Evolutionary conservation across 1,140 invertebrate species (phyloP), one percentile per base, ranked within the genome.

Genomic region (Cyphomyrmex costatus): DNA sequence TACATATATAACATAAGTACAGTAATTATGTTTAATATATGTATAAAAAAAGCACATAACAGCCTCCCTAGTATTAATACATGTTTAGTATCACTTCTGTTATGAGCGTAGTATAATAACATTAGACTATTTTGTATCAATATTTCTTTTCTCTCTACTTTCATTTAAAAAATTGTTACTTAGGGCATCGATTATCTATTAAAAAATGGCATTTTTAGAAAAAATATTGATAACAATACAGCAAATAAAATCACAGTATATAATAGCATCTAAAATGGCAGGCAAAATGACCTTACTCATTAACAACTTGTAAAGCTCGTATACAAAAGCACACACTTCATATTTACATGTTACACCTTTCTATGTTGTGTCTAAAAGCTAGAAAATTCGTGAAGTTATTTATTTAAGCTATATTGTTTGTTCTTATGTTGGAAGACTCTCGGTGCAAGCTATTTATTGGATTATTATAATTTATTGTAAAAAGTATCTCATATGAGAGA

Each of bases 381-480:
- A 66, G 33, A 53, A 56, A 85, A 24, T 79, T 51, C 21, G 36
- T 78, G 24, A 76, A 56, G n/a, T 49, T 68, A 16, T 33, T 74
- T 49, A 21, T 33, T 14, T 30, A 53, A 65, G 8, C 33, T 30
- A 77, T 7, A 53, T 3, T 66, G 27, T 27, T 21, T 14, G 24
- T 21, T 46, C 58, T 82, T 51, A 2, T 86, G 24, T 51, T 80
- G 65, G 77, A 86, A 86, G 85, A 86, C 76, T 79, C 49, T 79
- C 10, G 19, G 42, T 68, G 61, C 66, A 76, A 33, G n/a, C n/a
- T 56, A 36, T 53, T 60, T 33, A 0, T 36, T 30, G 42, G 24
- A 53, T 85, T 66, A 66, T 89, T 76, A 70, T 14, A 51, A 42
- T 36, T 70, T 27, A 77, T 61, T 12, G 1, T 51, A 53, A 30